Evolutionary conservation across 2,888 invertebrate species (phyloP).

Genomic region (Acleris sparsana): DNA sequence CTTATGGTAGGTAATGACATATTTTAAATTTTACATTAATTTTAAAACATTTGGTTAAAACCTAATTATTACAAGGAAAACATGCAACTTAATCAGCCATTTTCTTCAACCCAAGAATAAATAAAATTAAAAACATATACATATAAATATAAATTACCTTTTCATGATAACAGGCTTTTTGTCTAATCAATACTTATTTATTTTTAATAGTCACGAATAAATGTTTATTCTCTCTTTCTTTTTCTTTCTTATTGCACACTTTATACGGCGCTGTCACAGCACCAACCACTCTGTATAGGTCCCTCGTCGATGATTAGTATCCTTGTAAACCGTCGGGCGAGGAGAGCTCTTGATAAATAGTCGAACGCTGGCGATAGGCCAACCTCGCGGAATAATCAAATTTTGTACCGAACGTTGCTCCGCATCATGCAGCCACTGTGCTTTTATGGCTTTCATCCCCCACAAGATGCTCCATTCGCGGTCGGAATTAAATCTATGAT

Average conservation of each 20-base stretch:
- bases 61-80: no score
- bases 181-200: no score
- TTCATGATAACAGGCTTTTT: no score
- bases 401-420: slow-evolving; percentile 69
- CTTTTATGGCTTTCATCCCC: slow-evolving; percentile 81
- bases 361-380: slow-evolving; percentile 80
- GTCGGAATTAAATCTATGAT: slow-evolving; percentile 80
- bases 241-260: background rate
- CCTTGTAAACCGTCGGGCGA: slow-evolving; percentile 76
- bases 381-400: slow-evolving; percentile 83
- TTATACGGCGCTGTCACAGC: slow-evolving; percentile 4
- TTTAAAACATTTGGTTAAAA: no score
- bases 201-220: no score
- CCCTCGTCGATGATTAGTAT: slow-evolving; percentile 74
- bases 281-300: slow-evolving; percentile 56
- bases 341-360: slow-evolving; percentile 79
- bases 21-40: no score
- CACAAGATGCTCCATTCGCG: slow-evolving; percentile 75
- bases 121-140: no score
- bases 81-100: no score
- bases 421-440: slow-evolving; percentile 66
- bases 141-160: no score
- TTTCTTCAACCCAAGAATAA: no score
- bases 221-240: background rate
- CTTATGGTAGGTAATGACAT: no score